Conservation (phyloP, 2,888 invertebrate genomes). For the Prenolepis imparis region DNA sequence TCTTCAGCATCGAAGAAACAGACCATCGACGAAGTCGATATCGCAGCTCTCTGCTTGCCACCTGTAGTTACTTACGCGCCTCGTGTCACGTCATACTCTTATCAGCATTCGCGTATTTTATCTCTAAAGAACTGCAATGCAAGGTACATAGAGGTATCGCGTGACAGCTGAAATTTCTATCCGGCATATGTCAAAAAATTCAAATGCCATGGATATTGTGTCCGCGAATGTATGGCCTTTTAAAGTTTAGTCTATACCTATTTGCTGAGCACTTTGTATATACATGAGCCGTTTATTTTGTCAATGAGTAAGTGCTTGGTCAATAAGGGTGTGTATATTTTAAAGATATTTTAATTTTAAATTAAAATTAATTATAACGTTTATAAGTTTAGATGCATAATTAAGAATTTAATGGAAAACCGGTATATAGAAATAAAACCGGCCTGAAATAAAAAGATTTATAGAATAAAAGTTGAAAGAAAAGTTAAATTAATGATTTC, state of each 20-base stretch:
- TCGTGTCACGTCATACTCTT: slow-evolving; percentile 38
- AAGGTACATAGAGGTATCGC: neutral
- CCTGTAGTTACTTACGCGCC: slow-evolving; percentile 50
- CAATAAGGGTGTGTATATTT: neutral
- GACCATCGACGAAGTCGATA: slow-evolving; percentile 39
- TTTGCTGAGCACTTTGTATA: neutral
- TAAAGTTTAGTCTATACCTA: neutral
- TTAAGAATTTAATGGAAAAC: neutral
- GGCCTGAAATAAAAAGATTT: neutral
- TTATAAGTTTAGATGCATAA: neutral
- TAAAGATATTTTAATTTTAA: slow-evolving; percentile 13
- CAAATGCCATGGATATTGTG: neutral
- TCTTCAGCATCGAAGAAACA: slow-evolving; percentile 33
- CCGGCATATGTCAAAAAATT: neutral
- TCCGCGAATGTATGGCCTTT: neutral
- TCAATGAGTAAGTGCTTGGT: neutral
- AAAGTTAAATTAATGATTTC: neutral
- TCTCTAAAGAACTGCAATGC: slow-evolving; percentile 15
- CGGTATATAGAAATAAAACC: neutral
- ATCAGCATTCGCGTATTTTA: slow-evolving; percentile 31
- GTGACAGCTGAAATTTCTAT: neutral
- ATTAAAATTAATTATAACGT: neutral
- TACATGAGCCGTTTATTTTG: neutral
- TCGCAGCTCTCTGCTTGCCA: slow-evolving; percentile 53
- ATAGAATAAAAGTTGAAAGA: neutral